Evolutionary conservation across 1,140 invertebrate genomes (phyloP), one percentile per base, ranked within the genome.

Genomic region (Zeugodacus cucurbitae): DNA sequence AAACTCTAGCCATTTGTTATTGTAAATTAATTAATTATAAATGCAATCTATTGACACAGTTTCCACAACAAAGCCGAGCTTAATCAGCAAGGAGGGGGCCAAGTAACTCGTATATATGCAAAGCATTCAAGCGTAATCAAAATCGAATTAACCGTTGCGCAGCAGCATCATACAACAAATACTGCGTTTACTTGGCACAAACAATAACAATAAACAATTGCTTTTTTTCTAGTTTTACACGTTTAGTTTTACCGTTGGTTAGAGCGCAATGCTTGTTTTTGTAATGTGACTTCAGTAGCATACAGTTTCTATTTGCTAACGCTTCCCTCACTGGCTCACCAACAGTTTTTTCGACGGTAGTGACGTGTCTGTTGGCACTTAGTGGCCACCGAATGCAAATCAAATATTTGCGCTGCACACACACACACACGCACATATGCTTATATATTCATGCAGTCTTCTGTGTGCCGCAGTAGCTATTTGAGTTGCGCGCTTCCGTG

Each of bases 331-430:
- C 29, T 67, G 11, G 29, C 29, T 67, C 29, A 32, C 32, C 20
- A 20, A 17, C 20, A 4, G 34, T 37, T 20, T 22, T 5, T 20
- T 20, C 41, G 34, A 17, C 62, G 0, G 29, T 14, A 17, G 62
- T 67, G 70, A 82, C 74, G 26, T 48, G 41, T 41, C 37, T 26
- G n/a, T 29, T 48, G 41, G 22, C 3, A 41, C 74, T 82, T 82
- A 44, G 74, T 82, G 22, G 74, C 37, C 41, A 11, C 11, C 26
- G 41, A 82, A 82, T 54, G 41, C 74, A 82, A 82, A 82, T 82
- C 74, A 82, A 82, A 82, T 82, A 82, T 82, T 82, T 82, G 74
- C 22, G 29, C 74, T n/a, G 8, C 37, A 82, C 48, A 41, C n/a
- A 82, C 74, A 41, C 20, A 41, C 7, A 3, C 11, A 74, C 17